Percentiles rank a stretch among this genome's conserved stretches.
Evolutionary conservation across 2,888 invertebrate species (phyloP).

Genomic region (Aspidiotus destructor): DNA sequence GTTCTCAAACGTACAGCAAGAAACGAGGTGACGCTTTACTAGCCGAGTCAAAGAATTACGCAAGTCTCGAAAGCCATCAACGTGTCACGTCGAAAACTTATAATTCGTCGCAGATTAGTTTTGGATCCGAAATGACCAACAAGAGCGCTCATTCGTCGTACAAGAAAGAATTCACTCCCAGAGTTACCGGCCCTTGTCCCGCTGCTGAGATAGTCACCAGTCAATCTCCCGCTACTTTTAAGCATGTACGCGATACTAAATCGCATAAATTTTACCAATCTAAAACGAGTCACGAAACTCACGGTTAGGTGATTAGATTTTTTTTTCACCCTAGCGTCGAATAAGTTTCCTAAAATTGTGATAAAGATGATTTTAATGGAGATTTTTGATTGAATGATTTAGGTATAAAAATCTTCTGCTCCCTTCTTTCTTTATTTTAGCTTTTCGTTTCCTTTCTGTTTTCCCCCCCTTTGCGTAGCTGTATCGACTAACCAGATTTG

Average conservation of each 20-base stretch:
- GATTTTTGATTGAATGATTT: too few relatives aligned
- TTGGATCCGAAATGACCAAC: slow-evolving; percentile 53
- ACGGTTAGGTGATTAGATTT: too few relatives aligned
- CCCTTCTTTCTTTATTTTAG: too few relatives aligned
- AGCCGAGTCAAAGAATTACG: slow-evolving; percentile 60
- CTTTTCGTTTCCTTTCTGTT: too few relatives aligned
- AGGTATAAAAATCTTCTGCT: too few relatives aligned
- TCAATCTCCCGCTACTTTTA: slow-evolving; percentile 56
- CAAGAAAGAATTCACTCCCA: slow-evolving; percentile 64
- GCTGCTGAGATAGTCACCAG: slow-evolving; percentile 66
- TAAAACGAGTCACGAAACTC: not conserved
- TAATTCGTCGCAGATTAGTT: slow-evolving; percentile 63
- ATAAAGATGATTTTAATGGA: too few relatives aligned
- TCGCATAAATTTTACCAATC: slow-evolving; percentile 66
- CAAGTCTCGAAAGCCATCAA: slow-evolving; percentile 52
- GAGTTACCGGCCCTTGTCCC: slow-evolving; percentile 66
- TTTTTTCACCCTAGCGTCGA: slow-evolving; percentile 15
- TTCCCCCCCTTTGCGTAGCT: too few relatives aligned
- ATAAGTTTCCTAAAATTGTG: not conserved
- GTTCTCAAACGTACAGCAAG: slow-evolving; percentile 48
- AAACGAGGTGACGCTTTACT: slow-evolving; percentile 16
- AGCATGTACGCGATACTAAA: slow-evolving; percentile 73
- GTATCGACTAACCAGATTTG: too few relatives aligned
- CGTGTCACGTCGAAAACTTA: slow-evolving; percentile 50
- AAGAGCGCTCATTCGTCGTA: slow-evolving; percentile 43